Evolutionary conservation across 2,113 vertebrate species (phyloP), one percentile per base, ranked within the genome.

Genomic region (Dasyprocta punctata): DNA sequence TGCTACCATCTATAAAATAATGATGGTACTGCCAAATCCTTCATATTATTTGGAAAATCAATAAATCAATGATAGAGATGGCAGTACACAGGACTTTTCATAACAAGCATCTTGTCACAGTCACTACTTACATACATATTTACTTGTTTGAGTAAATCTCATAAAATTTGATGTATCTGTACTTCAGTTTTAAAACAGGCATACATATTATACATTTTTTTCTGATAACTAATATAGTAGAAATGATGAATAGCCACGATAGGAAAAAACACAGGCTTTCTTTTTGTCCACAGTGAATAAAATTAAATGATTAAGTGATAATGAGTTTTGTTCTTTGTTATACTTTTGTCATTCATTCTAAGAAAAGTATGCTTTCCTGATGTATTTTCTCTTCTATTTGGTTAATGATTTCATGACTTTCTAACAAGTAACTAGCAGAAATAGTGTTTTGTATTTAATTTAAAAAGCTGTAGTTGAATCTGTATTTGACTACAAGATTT

Each of bases 21-120:
- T 16, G 22, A 54, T 38, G 10, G 30, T 63, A 5, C 3, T 28
- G 36, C 8, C 22, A 36, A 36, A 41, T 92, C 7, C 11, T 52
- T 52, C 24, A 36, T 73, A 41, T 36, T 8, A 54, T 28, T 24
- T n/a, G 12, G 33, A 28, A 69, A 54, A 26, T 16, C 6, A 61
- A 13, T 0, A 69, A 54, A 26, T 16, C 6, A 61, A 13, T 0
- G 22, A 7, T 71, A 8, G 4, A 3, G 1, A 56, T n/a, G 28
- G 2, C 24, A 69, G 13, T 36, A 41, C 33, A 84, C n/a, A 56
- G 20, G 47, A 47, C 24, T 77, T 86, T 36, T 41, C 28, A 36
- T 3, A 47, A 7, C 10, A 8, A n/a, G 77, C 7, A 20, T 19
- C 17, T 22, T 96, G 19, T 28, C 2, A 60, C 2, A 54, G 9